A percentile compares a stretch with the other conserved stretches of the same genome.
Evolutionary conservation across 2,113 vertebrate genomes (phyloP).

Genomic region (Apus apus): DNA sequence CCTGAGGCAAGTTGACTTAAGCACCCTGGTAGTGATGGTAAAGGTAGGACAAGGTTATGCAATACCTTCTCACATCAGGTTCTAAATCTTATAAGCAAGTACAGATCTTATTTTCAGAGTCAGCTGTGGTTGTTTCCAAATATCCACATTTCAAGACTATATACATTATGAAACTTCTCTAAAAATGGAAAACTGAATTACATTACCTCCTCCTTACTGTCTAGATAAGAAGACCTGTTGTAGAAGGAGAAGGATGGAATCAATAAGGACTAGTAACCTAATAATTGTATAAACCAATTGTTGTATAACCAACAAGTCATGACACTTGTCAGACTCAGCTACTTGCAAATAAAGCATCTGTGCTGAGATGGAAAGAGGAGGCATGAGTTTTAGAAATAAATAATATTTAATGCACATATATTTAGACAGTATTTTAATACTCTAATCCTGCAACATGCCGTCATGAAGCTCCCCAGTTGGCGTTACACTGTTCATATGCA

Average conservation of each 20-base stretch:
- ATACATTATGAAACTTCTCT: not conserved
- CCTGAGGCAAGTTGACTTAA: not conserved
- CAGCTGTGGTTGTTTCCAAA: not conserved
- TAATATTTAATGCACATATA: not conserved
- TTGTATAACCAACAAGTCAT: not conserved
- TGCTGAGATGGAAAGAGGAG: not conserved
- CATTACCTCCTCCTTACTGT: not conserved
- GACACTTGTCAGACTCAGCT: not conserved
- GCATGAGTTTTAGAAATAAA: not conserved
- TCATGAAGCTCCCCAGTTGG: not conserved
- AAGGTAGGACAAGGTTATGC: not conserved
- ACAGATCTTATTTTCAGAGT: not conserved
- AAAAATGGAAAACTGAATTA: not conserved
- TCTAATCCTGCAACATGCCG: not conserved
- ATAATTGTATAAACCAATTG: not conserved
- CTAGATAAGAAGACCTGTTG: not conserved
- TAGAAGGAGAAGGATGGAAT: not conserved
- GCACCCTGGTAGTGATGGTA: not conserved
- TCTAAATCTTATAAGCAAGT: not conserved
- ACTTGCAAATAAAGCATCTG: not conserved
- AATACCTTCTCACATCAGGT: not conserved
- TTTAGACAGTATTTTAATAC: not conserved
- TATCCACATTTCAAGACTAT: not conserved
- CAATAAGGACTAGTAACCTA: not conserved
- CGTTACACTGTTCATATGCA: not conserved